Evolutionary conservation across 2,888 invertebrate species (phyloP).

Genomic region (Gymnocheta viridis): DNA sequence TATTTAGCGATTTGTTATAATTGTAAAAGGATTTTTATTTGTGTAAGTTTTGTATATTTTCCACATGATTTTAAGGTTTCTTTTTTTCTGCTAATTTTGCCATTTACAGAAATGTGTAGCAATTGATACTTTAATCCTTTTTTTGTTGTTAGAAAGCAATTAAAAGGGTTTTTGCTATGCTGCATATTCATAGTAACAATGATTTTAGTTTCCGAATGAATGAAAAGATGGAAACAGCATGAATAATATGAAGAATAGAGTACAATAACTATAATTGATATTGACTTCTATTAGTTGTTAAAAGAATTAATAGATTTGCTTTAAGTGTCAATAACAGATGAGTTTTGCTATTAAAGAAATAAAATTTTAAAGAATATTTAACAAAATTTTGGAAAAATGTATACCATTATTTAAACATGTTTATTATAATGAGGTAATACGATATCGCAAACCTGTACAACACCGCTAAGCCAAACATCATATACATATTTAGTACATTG

Average conservation of each 20-base stretch:
- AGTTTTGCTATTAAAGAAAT: no score
- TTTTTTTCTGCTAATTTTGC: constrained; percentile 1
- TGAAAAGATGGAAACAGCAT: not conserved
- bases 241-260: not conserved
- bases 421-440: no score
- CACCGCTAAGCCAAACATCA: no score
- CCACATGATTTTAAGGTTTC: constrained; percentile 45
- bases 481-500: no score
- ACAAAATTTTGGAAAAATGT: no score
- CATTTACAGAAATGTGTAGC: not conserved
- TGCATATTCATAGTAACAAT: not conserved
- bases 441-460: no score
- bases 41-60: constrained; percentile 34
- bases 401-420: no score
- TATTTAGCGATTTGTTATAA: constrained; percentile 55
- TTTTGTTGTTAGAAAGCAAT: constrained; percentile 50
- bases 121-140: constrained; percentile 66
- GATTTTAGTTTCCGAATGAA: not conserved
- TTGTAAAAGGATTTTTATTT: constrained; percentile 35
- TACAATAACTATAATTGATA: not conserved
- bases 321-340: not conserved
- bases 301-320: not conserved
- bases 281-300: not conserved
- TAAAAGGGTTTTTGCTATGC: not conserved
- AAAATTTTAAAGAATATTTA: no score